A percentile compares a stretch with the other conserved stretches of the same genome.
phyloP scores from a whole-genome alignment of 2,888 invertebrate species.

The Gnatocerus cornutus region DNA sequence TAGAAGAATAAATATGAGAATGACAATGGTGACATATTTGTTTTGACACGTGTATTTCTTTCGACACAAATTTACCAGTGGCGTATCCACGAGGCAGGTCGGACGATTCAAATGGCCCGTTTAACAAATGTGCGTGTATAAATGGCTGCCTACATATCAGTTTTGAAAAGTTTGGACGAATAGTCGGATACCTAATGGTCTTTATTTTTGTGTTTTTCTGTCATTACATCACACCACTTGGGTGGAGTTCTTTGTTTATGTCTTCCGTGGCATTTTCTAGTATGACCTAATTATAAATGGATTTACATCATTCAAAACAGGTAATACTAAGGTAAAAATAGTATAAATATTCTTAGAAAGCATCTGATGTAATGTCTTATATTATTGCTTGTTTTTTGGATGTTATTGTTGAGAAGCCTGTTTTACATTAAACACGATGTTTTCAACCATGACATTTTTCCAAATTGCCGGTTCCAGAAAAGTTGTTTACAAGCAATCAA shows the following conservation, averaged over 20 bases:
- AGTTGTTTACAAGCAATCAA: too few species aligned
- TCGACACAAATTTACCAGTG: too few species aligned
- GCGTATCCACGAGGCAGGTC: too few species aligned
- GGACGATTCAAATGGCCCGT: too few species aligned
- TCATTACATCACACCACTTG: too few species aligned
- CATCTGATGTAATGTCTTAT: slow-evolving; percentile 41
- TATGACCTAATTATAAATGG: slow-evolving; percentile 41
- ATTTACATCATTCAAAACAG: slow-evolving; percentile 43
- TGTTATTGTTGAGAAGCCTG: slow-evolving; percentile 4
- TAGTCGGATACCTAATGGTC: too few species aligned
- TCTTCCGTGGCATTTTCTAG: slow-evolving; percentile 13
- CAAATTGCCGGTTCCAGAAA: not conserved
- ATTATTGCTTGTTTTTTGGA: slow-evolving; percentile 36
- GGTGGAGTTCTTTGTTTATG: slow-evolving; percentile 26
- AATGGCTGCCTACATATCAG: too few species aligned
- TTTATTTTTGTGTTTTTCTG: too few species aligned
- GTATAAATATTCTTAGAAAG: slow-evolving; percentile 20
- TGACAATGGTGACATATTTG: too few species aligned
- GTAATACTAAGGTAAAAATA: slow-evolving; percentile 27
- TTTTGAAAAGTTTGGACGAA: too few species aligned
- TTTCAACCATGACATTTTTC: slow-evolving; percentile 31
- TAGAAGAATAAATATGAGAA: not conserved
- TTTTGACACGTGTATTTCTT: too few species aligned
- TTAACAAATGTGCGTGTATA: too few species aligned
- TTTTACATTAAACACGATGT: slow-evolving; percentile 7